Base-by-base conservation (phyloP, 2,113 vertebrate species). In the Circaetus gallicus region DNA sequence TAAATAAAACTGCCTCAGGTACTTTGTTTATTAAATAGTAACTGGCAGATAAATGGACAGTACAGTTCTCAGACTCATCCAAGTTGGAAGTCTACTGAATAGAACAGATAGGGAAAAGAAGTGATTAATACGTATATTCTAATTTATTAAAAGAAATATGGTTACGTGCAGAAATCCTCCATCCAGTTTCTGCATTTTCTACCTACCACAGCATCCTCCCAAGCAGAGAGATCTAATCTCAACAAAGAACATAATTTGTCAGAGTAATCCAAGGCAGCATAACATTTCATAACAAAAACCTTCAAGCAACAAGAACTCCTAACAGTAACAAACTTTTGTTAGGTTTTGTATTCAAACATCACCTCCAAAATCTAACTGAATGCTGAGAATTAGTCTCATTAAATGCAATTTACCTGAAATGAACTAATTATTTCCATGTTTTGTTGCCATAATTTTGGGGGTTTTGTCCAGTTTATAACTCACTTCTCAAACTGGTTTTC, bases 101-200 rank as follows among this genome's bases (percentile, higher is more conserved):
- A 31, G n/a, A 97, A 92, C 42, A 96, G 26, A 45, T 62, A 56
- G n/a, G 55, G 74, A 95, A 73, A 86, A 86, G 53, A 74, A 76
- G 52, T 81, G 89, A 97, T 97, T 96, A 96, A 97, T 94, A 29
- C 25, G 65, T 7, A 11, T 73, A 58, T 84, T 86, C 78, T 96
- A 96, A 97, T 96, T 86, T 89, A 97, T 95, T 97, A 92, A 73
- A 95, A 97, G 17, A 94, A 86, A 69, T 80, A 45, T 73, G 36
- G n/a, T 74, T 95, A 87, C 40, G 67, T 91, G 78, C 80, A 96
- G 93, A 97, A 97, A 89, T 72, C 45, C 26, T 91, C 45, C 78
- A 65, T 89, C 55, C 34, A 69, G 20, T 50, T 97, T 96, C 72
- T 97, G 8, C 28, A 29, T 93, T 93, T 96, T 95, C 74, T 97